A percentile compares a stretch with the other conserved stretches of the same genome.
phyloP scores from a whole-genome alignment of 2,113 vertebrate species.

The Thryonomys swinderianus region DNA sequence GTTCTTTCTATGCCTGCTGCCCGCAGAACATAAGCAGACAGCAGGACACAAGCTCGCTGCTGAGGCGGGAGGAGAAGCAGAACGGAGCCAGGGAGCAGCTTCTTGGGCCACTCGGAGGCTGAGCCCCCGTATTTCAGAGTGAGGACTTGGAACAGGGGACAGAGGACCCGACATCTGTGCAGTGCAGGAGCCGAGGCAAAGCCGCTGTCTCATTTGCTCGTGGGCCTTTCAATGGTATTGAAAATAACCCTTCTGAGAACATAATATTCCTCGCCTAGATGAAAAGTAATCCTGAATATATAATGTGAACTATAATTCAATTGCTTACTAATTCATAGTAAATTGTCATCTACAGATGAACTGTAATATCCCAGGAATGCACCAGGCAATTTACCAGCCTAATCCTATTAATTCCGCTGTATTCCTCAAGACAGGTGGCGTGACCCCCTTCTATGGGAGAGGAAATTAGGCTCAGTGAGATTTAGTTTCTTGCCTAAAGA shows the following conservation, averaged over 20 bases:
- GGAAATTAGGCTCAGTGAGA: not conserved
- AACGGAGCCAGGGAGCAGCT: not conserved
- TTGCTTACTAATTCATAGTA: constrained; percentile 19
- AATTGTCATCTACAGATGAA: not conserved
- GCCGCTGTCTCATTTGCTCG: not conserved
- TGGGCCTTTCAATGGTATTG: not conserved
- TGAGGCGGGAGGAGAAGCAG: not conserved
- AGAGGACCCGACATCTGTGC: not conserved
- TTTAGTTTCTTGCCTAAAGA: not conserved
- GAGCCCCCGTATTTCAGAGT: not conserved
- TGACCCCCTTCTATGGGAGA: not conserved
- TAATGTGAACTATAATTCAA: not conserved
- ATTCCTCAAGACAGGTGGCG: not conserved
- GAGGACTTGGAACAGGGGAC: no score
- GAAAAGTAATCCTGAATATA: constrained; percentile 1
- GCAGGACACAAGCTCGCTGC: not conserved
- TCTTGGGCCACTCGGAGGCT: not conserved
- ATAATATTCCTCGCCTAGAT: not conserved
- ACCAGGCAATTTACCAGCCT: not conserved
- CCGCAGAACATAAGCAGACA: not conserved
- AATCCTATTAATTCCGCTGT: not conserved
- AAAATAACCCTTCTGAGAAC: not conserved
- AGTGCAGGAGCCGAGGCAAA: not conserved
- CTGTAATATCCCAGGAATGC: not conserved
- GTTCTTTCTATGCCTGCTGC: not conserved